Base-by-base conservation (phyloP, 2,888 invertebrate species). In the Morpho achilles region DNA sequence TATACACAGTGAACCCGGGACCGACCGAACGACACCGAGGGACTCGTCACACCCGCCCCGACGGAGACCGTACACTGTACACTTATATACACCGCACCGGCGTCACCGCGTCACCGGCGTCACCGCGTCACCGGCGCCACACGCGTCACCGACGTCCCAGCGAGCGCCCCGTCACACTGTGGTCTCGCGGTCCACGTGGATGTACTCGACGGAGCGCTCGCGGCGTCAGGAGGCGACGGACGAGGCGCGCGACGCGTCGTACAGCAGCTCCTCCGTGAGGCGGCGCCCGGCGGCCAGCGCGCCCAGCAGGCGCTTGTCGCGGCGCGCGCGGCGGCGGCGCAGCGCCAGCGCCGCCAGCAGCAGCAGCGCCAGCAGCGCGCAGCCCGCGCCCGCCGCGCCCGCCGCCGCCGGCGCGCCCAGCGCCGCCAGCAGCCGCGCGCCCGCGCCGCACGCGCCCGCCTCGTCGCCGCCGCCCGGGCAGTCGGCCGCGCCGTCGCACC, bases 101-200 rank as follows among this genome's bases (percentile, higher is more conserved):
- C 16, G 16, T 16, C 16, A 16, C 16, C 16, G 16, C 16, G 16
- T 16, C 16, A 16, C 16, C 16, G 16, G 16, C 16, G 16, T 16
- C 16, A 16, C 16, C 56, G 46, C 61, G 10, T 9, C 48, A 47
- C 44, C 64, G 44, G 16, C 16, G 16, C 1, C 16, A 16, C 1
- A 1, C 16, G 16, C 16, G 16, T 16, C 16, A 16, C 16, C 60
- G 50, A 16, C 16, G 16, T 16, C 47, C 51, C 56, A 58, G 41
- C 60, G 44, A 60, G 82, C 84, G 82, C 82, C 78, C 82, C 84
- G 92, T 95, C 94, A 96, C 93, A 97, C 97, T 76, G 97, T 97
- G 82, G 97, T 97, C 92, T 97, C 97, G 84, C 96, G 95, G 91
- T 97, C 97, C 91, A 97, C 96, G 90, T 96, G 96, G 81, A 97